phyloP scores from a whole-genome alignment of 2,797 vertebrate species.

The Malacoraja senta region DNA sequence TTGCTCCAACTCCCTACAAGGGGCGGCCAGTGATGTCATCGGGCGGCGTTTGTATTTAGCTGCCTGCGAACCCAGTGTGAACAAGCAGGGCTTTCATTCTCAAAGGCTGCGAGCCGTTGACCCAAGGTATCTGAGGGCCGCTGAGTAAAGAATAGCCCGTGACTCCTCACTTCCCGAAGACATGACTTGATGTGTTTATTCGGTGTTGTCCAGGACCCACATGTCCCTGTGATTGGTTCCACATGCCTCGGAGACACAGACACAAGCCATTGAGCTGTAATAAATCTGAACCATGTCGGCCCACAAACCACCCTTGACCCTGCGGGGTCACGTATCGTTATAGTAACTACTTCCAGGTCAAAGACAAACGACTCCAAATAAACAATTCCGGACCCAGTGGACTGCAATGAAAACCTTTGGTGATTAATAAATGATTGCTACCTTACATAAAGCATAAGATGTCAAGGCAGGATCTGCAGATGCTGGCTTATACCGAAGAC shows the following conservation, averaged over 20 bases:
- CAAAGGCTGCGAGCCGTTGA: too few species aligned
- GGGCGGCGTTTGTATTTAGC: too few species aligned
- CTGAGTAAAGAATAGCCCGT: not conserved
- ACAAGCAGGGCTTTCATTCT: too few species aligned
- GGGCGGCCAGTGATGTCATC: too few species aligned
- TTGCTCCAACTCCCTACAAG: too few species aligned
- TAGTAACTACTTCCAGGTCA: constrained; percentile 34
- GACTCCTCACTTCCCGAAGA: constrained; percentile 22
- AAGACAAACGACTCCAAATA: constrained; percentile 32
- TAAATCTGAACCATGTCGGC: not conserved
- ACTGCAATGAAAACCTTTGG: not conserved
- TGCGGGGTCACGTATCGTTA: not conserved
- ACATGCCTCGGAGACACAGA: not conserved
- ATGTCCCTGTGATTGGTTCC: not conserved
- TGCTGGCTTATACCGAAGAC: too few species aligned
- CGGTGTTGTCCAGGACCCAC: not conserved
- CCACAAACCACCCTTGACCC: not conserved
- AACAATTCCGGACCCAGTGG: not conserved
- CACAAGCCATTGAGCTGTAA: not conserved
- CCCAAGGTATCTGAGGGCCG: not conserved
- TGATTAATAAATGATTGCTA: not conserved
- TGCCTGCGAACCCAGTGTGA: too few species aligned
- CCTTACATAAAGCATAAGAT: not conserved
- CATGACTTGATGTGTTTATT: constrained; percentile 23
- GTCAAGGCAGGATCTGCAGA: not conserved